phyloP scores from a whole-genome alignment of 2,797 vertebrate species.

The Hipposideros larvatus region DNA sequence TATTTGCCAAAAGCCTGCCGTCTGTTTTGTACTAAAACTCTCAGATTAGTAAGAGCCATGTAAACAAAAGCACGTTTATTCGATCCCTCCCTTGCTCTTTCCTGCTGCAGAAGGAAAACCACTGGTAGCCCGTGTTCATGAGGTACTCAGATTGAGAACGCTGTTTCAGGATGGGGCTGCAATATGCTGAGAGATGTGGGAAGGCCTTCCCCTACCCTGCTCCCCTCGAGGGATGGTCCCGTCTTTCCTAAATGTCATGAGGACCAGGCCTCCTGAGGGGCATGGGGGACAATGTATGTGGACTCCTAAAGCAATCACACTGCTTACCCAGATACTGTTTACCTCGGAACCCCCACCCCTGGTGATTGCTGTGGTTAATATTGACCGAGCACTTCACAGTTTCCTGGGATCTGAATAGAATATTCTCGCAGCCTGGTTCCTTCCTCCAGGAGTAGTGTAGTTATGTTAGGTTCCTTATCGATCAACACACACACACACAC shows the following conservation, averaged over 20 bases:
- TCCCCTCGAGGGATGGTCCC: rapidly evolving
- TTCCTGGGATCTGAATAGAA: background rate
- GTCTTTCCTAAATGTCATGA: background rate
- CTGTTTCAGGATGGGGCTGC: background rate
- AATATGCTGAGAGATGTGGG: rapidly evolving
- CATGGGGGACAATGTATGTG: too few relatives aligned
- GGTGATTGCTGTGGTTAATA: background rate
- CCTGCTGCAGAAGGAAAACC: background rate
- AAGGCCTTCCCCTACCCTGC: background rate
- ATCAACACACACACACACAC: background rate
- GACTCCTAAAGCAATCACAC: background rate
- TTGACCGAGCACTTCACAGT: background rate
- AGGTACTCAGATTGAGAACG: background rate
- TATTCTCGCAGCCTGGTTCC: background rate
- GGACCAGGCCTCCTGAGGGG: background rate
- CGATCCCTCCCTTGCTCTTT: background rate
- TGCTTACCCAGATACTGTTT: background rate
- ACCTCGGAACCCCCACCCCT: background rate
- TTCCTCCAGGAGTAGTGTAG: background rate
- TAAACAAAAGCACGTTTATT: background rate
- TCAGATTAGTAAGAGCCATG: background rate
- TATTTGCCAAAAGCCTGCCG: background rate
- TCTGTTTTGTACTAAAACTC: background rate
- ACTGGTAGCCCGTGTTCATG: background rate
- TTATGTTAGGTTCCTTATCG: background rate